Evolutionary conservation across 1,140 invertebrate species (phyloP).

Genomic region (Platyscapa corneri): DNA sequence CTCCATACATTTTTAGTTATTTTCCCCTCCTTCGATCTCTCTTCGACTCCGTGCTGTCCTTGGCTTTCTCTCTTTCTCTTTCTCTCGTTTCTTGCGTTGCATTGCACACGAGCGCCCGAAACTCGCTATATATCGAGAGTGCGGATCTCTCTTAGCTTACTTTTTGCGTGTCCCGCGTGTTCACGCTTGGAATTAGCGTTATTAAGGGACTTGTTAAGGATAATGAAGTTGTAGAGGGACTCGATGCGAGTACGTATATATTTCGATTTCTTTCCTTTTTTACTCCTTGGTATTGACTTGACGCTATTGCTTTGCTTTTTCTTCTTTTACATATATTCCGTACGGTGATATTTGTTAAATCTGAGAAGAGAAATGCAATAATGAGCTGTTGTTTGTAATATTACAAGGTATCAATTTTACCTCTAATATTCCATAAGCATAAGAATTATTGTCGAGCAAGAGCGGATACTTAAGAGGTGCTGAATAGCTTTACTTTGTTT

Average conservation of each 20-base stretch:
- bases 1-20: slow-evolving; percentile 13
- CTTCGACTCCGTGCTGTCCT: neutral
- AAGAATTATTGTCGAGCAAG: neutral
- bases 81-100: slow-evolving; percentile 38
- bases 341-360: neutral
- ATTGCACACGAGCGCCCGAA: slow-evolving; percentile 32
- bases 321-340: slow-evolving; percentile 13
- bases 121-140: slow-evolving; percentile 37
- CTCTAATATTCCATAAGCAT: neutral
- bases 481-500: neutral
- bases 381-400: slow-evolving; percentile 39
- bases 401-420: slow-evolving; percentile 28
- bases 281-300: slow-evolving; percentile 4
- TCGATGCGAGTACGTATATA: slow-evolving; percentile 6
- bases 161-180: slow-evolving; percentile 51
- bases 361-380: slow-evolving; percentile 16
- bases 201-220: slow-evolving; percentile 54
- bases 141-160: slow-evolving; percentile 28
- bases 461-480: neutral
- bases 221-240: slow-evolving; percentile 50
- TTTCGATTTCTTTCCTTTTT: slow-evolving; percentile 41
- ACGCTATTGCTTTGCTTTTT: slow-evolving; percentile 28
- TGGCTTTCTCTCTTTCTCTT: slow-evolving; percentile 21
- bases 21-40: neutral
- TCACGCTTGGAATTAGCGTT: slow-evolving; percentile 53